Conservation (phyloP, 2,888 invertebrate species). For the Corbicula japonica region DNA sequence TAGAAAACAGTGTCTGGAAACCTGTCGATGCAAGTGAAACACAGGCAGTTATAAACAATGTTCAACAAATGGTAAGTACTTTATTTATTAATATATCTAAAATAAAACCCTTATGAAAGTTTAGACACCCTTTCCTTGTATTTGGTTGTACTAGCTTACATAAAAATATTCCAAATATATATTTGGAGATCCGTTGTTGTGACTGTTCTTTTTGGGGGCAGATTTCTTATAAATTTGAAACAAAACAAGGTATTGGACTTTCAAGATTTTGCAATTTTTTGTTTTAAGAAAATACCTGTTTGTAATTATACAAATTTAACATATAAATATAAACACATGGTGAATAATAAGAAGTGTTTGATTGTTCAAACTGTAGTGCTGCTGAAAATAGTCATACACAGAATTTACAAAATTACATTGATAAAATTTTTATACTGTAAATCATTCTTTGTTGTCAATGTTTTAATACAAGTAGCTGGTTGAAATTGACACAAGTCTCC, state of each 20-base stretch:
- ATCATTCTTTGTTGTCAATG: background rate
- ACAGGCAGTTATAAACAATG: slow-evolving; percentile 22
- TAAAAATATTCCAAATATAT: background rate
- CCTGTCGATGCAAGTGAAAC: slow-evolving; percentile 12
- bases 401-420: background rate
- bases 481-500: background rate
- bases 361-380: no score
- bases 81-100: background rate
- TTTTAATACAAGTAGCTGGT: background rate
- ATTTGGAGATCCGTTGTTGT: background rate
- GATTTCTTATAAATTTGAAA: no score
- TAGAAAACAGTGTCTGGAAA: slow-evolving; percentile 32
- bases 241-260: no score
- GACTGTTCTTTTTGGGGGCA: background rate
- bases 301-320: no score
- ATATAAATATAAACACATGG: no score
- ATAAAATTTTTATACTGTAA: background rate
- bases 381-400: no score
- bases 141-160: background rate
- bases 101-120: background rate
- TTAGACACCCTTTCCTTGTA: background rate
- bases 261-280: no score
- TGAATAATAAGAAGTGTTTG: no score
- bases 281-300: no score
- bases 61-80: slow-evolving; percentile 46